phyloP scores from a whole-genome alignment of 2,797 vertebrate species.

The Sebastes taczanowskii region DNA sequence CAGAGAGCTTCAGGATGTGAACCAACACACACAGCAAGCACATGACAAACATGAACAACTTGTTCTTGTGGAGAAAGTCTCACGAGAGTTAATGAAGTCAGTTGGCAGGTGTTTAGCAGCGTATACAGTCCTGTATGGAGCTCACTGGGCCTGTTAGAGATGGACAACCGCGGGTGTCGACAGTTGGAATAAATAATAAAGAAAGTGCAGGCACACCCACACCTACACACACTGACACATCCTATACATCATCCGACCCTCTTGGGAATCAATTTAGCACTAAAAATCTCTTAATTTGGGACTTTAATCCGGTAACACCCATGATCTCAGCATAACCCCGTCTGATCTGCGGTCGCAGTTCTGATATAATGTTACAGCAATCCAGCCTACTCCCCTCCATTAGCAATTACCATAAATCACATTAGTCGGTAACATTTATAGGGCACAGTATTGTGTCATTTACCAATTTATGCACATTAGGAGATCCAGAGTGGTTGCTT shows the following conservation, averaged over 20 bases:
- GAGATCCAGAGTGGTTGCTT: not conserved
- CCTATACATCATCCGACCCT: not conserved
- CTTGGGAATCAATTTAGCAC: not conserved
- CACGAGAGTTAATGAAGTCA: not conserved
- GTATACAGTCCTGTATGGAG: not conserved
- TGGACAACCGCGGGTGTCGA: not conserved
- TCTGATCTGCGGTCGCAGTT: not conserved
- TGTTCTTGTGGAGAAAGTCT: not conserved
- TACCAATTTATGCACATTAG: not conserved
- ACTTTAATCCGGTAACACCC: not conserved
- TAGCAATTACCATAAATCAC: not conserved
- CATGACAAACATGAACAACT: not conserved
- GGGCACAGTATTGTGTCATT: not conserved
- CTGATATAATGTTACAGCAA: not conserved
- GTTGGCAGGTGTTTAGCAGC: not conserved
- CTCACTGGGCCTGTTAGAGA: not conserved
- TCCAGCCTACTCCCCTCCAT: not conserved
- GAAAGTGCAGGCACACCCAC: not conserved
- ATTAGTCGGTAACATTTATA: not conserved
- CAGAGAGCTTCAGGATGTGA: conserved; percentile 4
- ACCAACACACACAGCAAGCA: not conserved
- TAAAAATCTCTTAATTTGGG: not conserved
- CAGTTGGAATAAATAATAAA: not conserved
- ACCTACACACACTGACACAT: not conserved
- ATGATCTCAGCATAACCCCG: not conserved